Percentiles rank a stretch among this genome's conserved stretches.
Conservation (phyloP, 2,888 invertebrate genomes). For the Gortyna flavago region DNA sequence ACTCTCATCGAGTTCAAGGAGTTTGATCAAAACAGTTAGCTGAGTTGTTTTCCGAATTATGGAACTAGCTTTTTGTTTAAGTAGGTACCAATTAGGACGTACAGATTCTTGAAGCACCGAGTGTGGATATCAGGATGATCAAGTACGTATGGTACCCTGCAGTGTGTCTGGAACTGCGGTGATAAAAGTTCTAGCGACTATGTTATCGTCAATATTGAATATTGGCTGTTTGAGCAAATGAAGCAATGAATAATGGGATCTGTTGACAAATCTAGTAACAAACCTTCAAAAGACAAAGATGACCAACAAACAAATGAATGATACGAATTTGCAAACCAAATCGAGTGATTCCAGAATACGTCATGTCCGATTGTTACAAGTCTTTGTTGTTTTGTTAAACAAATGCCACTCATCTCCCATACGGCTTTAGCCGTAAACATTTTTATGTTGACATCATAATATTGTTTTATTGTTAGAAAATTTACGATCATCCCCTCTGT, state of each 20-base stretch:
- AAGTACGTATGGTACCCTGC: neutral
- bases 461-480: constrained; percentile 77
- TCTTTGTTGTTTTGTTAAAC: constrained; percentile 40
- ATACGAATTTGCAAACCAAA: constrained; percentile 45
- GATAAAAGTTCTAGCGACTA: neutral
- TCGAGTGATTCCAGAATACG: constrained; percentile 39
- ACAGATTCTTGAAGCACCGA: neutral
- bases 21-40: neutral
- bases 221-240: neutral
- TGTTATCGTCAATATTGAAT: neutral
- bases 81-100: neutral
- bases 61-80: neutral
- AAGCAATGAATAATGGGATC: neutral
- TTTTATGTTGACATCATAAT: constrained; percentile 79
- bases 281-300: constrained; percentile 10
- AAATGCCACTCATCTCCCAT: constrained; percentile 72
- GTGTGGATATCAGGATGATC: neutral
- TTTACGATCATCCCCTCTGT: constrained; percentile 68
- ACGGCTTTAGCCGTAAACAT: constrained; percentile 78
- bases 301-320: constrained; percentile 39
- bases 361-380: constrained; percentile 25
- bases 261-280: constrained; percentile 8
- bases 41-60: neutral
- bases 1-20: constrained; percentile 14
- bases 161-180: neutral